Base-by-base conservation (phyloP, 2,113 vertebrate genomes). In the Egretta garzetta region DNA sequence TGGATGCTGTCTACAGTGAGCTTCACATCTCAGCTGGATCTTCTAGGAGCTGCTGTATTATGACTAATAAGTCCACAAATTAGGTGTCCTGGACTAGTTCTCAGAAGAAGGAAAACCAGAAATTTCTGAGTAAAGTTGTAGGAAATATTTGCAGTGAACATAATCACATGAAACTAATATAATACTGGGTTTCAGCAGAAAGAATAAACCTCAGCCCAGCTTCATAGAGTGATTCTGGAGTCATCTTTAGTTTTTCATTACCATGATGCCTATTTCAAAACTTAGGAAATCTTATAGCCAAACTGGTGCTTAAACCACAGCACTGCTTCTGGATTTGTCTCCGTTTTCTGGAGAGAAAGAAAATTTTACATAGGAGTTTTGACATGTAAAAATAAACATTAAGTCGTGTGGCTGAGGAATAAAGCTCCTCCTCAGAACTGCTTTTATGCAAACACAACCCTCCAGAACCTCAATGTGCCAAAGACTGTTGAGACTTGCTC, bases 381-480 rank as follows among this genome's bases (percentile, higher is more conserved):
- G 62, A 68, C 50, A 74, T 80, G 70, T 62, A 80, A 49, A 76
- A 90, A 94, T 80, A 91, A 94, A 86, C 60, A 87, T 33, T 33
- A 74, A 91, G 80, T 55, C 3, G 0, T 75, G 60, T 90, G 83
- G 76, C 73, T 64, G 55, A 92, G 35, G 70, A 88, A 77, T 50
- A 90, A 95, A 90, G 30, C 60, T 95, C 60, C 77, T 95, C 67
- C 63, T 84, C 56, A 72, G 67, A 92, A 80, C 43, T 77, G 68
- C 75, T 93, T 95, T 93, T 94, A 56, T 90, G 68, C 68, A 96
- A 92, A 95, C 67, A 86, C 6, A 18, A 88, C 90, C 47, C 47
- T 88, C 63, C 79, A 86, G 80, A 96, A 81, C 64, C 64, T 86
- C 3, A 1, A 43, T 84, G 74, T 88, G 55, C 58, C 72, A 71